These are phyloP conservation scores for Epistrophe grossulariae DNA, from an alignment of 2,888 invertebrate species.

Conservation along the genomic window DNA sequence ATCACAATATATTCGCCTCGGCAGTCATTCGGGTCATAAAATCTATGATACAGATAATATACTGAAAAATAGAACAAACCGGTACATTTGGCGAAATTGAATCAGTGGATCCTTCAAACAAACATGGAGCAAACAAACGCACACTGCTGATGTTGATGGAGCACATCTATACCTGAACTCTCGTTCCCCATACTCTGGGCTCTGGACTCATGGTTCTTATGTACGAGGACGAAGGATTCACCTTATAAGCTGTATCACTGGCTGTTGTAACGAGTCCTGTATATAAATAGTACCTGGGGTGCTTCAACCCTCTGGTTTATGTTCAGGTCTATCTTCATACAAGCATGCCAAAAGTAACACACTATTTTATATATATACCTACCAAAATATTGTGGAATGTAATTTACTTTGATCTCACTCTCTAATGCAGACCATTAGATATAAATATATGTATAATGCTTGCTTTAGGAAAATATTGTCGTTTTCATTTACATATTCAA, in stretches of 20 bases:
- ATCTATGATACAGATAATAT: slow-evolving; percentile 40
- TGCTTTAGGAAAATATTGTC: slow-evolving; percentile 74
- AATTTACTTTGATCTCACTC: slow-evolving; percentile 74
- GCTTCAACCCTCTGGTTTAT: slow-evolving; percentile 24
- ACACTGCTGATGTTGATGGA: slow-evolving; percentile 65
- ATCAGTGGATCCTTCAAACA: slow-evolving; percentile 73
- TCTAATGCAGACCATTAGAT: slow-evolving; percentile 59
- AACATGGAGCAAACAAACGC: slow-evolving; percentile 65
- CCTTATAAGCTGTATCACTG: slow-evolving; percentile 8
- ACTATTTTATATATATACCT: slow-evolving; percentile 7
- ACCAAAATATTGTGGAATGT: slow-evolving; percentile 37
- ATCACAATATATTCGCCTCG: too few species aligned
- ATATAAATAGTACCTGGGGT: not conserved
- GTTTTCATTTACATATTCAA: slow-evolving; percentile 74
- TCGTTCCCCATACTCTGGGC: not conserved
- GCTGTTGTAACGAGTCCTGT: slow-evolving; percentile 48
- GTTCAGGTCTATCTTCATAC: slow-evolving; percentile 2
- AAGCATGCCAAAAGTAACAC: slow-evolving; percentile 40
- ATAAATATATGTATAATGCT: slow-evolving; percentile 44
- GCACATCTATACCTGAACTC: slow-evolving; percentile 13
- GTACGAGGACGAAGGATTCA: not conserved
- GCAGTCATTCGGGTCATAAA: too few species aligned
- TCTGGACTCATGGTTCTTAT: not conserved
- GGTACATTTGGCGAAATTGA: slow-evolving; percentile 66
- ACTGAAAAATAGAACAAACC: not conserved